Percentiles rank a stretch among this genome's conserved stretches.
Evolutionary conservation across 2,888 invertebrate species (phyloP).

Genomic region (Polymixis lichenea): DNA sequence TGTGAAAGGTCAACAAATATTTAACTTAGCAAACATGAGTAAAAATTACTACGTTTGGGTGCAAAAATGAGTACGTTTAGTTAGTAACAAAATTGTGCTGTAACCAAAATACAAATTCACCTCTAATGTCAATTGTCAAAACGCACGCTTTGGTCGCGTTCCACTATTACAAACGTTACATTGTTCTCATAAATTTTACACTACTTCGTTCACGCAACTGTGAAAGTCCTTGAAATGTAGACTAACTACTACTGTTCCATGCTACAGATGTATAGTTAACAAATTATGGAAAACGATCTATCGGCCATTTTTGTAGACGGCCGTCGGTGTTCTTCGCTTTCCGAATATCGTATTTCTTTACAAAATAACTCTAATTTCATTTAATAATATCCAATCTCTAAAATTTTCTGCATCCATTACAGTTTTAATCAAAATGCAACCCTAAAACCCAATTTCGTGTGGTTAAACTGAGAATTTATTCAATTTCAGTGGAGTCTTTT

Average conservation of each 20-base stretch:
- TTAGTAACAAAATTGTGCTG: constrained; percentile 13
- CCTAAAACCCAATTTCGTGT: constrained; percentile 36
- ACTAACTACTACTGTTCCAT: constrained; percentile 3
- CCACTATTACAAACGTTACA: constrained; percentile 1
- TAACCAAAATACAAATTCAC: constrained; percentile 19
- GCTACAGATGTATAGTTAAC: constrained; percentile 26
- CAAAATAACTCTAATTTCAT: constrained; percentile 19
- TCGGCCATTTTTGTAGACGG: constrained; percentile 65
- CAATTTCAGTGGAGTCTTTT: constrained; percentile 52
- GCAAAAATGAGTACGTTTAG: constrained; percentile 12
- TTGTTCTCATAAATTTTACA: not conserved
- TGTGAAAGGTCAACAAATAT: not conserved
- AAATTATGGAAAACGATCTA: not conserved
- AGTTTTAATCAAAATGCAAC: constrained; percentile 44
- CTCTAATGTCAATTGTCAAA: constrained; percentile 65
- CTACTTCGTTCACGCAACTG: constrained; percentile 12
- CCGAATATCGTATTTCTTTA: constrained; percentile 42
- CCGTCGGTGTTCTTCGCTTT: constrained; percentile 60
- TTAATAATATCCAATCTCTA: constrained; percentile 14
- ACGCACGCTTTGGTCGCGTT: constrained; percentile 59
- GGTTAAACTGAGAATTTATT: constrained; percentile 42
- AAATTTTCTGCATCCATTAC: constrained; percentile 13
- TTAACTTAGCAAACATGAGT: not conserved
- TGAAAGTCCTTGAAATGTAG: not conserved
- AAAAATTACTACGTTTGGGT: too few relatives aligned